Percentiles rank a stretch among this genome's conserved stretches.
phyloP scores from a whole-genome alignment of 2,113 vertebrate genomes.

The Callithrix jacchus region DNA sequence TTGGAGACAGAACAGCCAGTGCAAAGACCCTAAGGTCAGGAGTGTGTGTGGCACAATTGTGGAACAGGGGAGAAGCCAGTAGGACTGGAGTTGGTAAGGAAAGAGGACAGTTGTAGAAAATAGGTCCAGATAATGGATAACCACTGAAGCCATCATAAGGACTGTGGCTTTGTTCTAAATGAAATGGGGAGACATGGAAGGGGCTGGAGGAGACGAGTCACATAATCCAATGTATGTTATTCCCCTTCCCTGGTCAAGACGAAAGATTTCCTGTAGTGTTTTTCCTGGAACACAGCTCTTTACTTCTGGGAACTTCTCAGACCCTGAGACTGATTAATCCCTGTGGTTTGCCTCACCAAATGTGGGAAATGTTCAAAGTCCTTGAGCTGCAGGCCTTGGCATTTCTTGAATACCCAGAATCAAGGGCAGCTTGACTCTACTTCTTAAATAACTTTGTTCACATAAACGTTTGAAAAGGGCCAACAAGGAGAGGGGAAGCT shows the following conservation, averaged over 20 bases:
- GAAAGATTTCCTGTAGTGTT: not conserved
- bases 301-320: slow-evolving; percentile 17
- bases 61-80: not conserved
- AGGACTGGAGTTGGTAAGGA: not conserved
- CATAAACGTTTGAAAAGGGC: slow-evolving; percentile 37
- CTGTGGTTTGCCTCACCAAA: not conserved
- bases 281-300: slow-evolving; percentile 4
- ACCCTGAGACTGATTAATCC: not conserved
- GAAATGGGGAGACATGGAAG: not conserved
- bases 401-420: slow-evolving; percentile 35
- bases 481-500: slow-evolving; percentile 4
- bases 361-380: slow-evolving; percentile 31
- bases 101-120: not conserved
- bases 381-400: not conserved
- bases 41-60: not conserved
- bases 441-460: slow-evolving; percentile 47
- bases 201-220: not conserved
- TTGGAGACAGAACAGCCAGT: not conserved
- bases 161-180: slow-evolving; percentile 28
- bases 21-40: not conserved
- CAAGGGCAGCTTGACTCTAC: slow-evolving; percentile 14
- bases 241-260: not conserved
- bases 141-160: not conserved
- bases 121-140: not conserved
- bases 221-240: not conserved